Conservation (phyloP, 2,888 invertebrate genomes). For the Vanessa cardui region DNA sequence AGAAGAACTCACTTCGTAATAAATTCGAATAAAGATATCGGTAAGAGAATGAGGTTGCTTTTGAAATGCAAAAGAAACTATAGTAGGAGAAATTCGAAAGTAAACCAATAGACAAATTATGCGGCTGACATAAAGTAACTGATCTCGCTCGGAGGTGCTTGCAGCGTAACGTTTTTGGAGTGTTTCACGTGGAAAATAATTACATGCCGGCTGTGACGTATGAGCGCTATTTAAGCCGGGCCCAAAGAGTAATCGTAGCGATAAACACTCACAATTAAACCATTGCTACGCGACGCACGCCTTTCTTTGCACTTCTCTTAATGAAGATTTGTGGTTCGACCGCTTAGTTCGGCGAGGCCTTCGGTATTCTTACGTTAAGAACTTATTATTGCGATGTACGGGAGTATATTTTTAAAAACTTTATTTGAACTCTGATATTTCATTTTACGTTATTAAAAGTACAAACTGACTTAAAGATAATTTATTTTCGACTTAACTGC, state of each 20-base stretch:
- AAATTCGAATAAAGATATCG: no score
- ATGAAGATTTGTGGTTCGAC: constrained; percentile 71
- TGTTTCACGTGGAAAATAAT: constrained; percentile 78
- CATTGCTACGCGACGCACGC: constrained; percentile 80
- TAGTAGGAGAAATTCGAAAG: constrained; percentile 40
- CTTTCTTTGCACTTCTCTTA: constrained; percentile 74
- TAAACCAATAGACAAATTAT: constrained; percentile 70
- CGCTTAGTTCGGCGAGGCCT: constrained; percentile 48
- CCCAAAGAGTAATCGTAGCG: constrained; percentile 77
- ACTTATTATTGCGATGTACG: constrained; percentile 37
- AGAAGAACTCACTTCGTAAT: no score
- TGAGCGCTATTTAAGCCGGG: constrained; percentile 76
- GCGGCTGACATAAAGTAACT: constrained; percentile 61
- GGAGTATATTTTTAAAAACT: constrained; percentile 16
- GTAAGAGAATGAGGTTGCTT: neutral
- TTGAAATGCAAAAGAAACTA: constrained; percentile 42
- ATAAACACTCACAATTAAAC: constrained; percentile 81
- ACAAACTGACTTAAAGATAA: no score
- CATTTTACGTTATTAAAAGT: no score
- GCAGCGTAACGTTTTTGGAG: constrained; percentile 68
- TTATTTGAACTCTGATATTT: neutral
- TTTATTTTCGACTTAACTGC: no score
- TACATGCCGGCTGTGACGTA: constrained; percentile 78
- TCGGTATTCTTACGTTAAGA: constrained; percentile 45
- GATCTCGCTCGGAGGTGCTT: constrained; percentile 50